These are phyloP conservation scores for Cryptocephalus moraei DNA, from an alignment of 2,888 invertebrate species.

Conservation along the genomic window DNA sequence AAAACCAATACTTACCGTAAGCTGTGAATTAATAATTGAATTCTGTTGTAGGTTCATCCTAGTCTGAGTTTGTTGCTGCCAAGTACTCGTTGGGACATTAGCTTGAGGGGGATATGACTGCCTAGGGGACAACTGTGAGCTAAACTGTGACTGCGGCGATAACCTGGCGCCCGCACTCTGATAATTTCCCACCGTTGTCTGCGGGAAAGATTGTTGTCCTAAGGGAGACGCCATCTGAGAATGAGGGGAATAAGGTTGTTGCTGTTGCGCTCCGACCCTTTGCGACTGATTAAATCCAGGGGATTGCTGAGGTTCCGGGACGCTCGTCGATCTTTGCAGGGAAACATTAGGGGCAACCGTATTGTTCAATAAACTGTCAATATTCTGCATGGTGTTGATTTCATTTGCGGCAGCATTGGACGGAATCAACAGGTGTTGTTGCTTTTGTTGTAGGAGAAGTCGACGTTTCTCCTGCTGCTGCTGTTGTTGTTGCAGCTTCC, in stretches of 20 bases:
- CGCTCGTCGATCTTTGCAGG: constrained; percentile 56
- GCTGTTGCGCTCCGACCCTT: constrained; percentile 14
- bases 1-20: constrained; percentile 51
- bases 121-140: constrained; percentile 47
- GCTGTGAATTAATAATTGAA: constrained; percentile 80
- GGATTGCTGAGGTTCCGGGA: constrained; percentile 50
- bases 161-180: constrained; percentile 40
- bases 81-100: constrained; percentile 21
- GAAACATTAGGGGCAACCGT: constrained; percentile 84
- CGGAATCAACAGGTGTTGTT: constrained; percentile 71
- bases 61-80: constrained; percentile 39
- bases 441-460: constrained; percentile 66
- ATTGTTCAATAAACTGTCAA: constrained; percentile 75
- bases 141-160: constrained; percentile 47
- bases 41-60: constrained; percentile 69
- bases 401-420: constrained; percentile 54
- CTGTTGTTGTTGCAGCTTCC: constrained; percentile 24
- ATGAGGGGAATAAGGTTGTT: constrained; percentile 39
- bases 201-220: constrained; percentile 30
- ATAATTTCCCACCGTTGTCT: constrained; percentile 29
- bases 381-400: constrained; percentile 50
- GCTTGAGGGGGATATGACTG: constrained; percentile 28
- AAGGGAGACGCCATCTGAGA: constrained; percentile 39
- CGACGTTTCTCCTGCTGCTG: constrained; percentile 53
- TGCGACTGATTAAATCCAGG: constrained; percentile 34